These are phyloP conservation scores for Listronotus bonariensis DNA, from an alignment of 1,140 invertebrate species.

Conservation along the genomic window DNA sequence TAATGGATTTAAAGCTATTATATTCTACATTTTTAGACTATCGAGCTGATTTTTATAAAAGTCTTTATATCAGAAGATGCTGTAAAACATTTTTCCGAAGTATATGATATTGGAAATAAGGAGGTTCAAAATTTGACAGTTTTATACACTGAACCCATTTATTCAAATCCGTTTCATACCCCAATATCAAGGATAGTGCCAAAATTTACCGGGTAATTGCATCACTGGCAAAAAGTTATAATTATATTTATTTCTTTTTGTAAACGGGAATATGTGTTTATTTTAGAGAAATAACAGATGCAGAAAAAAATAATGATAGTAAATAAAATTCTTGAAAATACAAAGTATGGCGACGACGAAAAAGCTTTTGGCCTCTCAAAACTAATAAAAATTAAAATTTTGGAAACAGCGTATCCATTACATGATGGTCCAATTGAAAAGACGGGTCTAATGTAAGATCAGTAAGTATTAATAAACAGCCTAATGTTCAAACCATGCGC, in stretches of 20 bases:
- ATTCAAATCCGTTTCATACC: constrained; percentile 7
- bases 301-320: constrained; percentile 25
- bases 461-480: constrained; percentile 2
- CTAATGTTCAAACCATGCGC: too few species aligned
- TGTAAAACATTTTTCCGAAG: constrained; percentile 20
- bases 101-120: constrained; percentile 32
- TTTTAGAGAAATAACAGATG: constrained; percentile 24
- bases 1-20: too few species aligned
- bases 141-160: constrained; percentile 14
- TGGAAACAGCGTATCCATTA: constrained; percentile 63
- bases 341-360: constrained; percentile 21
- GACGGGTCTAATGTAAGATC: constrained; percentile 15
- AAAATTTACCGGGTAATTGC: constrained; percentile 7
- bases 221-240: background rate
- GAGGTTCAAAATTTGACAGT: background rate
- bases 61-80: constrained; percentile 15
- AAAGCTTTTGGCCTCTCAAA: constrained; percentile 29
- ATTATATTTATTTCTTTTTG: background rate
- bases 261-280: background rate
- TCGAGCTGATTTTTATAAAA: constrained; percentile 24
- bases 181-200: background rate
- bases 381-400: constrained; percentile 11
- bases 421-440: constrained; percentile 60
- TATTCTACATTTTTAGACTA: constrained; percentile 15
- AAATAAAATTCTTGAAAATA: constrained; percentile 28